These are phyloP conservation scores for Melanitta fusca DNA, from an alignment of 2,797 vertebrate species.

Conservation along the genomic window DNA sequence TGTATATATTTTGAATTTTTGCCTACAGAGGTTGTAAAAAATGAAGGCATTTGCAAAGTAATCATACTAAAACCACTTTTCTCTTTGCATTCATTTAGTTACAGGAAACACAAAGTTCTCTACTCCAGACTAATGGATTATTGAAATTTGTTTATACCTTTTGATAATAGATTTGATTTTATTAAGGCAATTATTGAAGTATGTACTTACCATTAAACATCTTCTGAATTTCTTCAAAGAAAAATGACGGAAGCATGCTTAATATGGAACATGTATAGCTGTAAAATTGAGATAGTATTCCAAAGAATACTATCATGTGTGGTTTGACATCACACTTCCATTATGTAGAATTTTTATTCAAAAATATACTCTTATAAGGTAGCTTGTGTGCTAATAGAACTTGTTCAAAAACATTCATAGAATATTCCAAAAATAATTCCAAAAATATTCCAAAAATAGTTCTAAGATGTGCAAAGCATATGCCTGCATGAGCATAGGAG, in stretches of 20 bases:
- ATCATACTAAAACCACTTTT: not conserved
- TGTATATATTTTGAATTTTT: not conserved
- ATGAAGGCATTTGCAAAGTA: not conserved
- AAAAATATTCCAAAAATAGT: not conserved
- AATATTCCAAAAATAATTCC: too few species aligned
- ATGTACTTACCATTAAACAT: not conserved
- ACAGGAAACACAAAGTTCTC: not conserved
- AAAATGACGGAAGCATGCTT: not conserved
- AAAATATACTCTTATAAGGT: accelerated
- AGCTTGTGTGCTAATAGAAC: not conserved
- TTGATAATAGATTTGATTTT: not conserved
- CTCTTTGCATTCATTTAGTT: not conserved
- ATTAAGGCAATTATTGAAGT: not conserved
- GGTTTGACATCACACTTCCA: not conserved
- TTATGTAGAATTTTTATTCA: not conserved
- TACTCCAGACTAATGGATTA: not conserved
- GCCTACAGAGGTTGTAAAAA: not conserved
- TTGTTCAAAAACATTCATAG: not conserved
- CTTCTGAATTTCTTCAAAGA: not conserved
- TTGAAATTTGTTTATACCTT: not conserved
- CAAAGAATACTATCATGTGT: not conserved
- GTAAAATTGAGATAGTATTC: not conserved
- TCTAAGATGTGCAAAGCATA: not conserved
- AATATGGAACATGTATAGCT: not conserved
- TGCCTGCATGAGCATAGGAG: not conserved